Evolutionary conservation across 2,797 vertebrate species (phyloP).

Genomic region (Psittacula echo): DNA sequence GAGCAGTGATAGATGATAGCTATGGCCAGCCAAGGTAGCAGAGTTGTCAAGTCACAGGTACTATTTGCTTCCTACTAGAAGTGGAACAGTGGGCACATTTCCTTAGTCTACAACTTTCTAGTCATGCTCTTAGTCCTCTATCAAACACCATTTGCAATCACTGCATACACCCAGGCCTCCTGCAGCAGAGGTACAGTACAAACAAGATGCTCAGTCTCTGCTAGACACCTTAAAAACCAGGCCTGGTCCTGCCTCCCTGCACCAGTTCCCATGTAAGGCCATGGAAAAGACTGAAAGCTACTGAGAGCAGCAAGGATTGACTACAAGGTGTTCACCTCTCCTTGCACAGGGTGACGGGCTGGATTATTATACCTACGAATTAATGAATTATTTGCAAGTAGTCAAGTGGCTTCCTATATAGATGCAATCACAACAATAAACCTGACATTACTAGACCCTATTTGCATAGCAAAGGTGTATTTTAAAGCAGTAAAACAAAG

Average conservation of each 20-base stretch:
- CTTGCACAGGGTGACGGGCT: not conserved
- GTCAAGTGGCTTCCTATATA: not conserved
- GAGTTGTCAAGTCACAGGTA: not conserved
- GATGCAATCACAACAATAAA: not conserved
- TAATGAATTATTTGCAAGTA: not conserved
- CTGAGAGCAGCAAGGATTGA: not conserved
- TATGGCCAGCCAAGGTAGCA: accelerated
- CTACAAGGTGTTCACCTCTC: not conserved
- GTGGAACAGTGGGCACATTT: not conserved
- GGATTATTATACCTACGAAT: not conserved
- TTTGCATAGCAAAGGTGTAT: not conserved
- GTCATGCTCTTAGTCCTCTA: not conserved
- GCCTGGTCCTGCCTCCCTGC: not conserved
- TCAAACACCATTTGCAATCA: not conserved
- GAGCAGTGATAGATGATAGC: not conserved
- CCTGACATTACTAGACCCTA: not conserved
- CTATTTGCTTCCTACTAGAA: not conserved
- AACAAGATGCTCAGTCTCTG: not conserved
- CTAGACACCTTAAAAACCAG: not conserved
- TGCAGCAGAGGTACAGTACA: not conserved
- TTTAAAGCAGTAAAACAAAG: not conserved
- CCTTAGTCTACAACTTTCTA: not conserved
- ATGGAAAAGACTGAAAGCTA: not conserved
- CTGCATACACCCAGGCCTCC: not conserved
- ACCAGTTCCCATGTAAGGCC: not conserved